Evolutionary conservation across 2,888 invertebrate species (phyloP).

Genomic region (Malthinus flaveolus): DNA sequence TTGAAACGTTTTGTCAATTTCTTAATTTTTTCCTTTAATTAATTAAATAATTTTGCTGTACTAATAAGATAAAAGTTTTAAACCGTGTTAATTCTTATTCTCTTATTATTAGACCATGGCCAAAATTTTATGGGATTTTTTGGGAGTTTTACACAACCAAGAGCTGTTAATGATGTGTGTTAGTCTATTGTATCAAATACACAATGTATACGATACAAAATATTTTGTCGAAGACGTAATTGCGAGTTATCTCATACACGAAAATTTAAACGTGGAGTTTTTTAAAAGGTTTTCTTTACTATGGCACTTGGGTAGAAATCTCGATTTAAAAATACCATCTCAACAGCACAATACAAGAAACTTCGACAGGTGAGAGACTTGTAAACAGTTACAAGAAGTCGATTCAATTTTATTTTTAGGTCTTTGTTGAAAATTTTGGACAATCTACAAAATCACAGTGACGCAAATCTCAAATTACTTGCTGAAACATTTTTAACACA

Average conservation of each 20-base stretch:
- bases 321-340: constrained; percentile 57
- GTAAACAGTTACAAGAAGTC: neutral
- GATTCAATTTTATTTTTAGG: constrained; percentile 50
- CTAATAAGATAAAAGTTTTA: too few species aligned
- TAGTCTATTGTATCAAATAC: constrained; percentile 75
- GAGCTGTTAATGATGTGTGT: constrained; percentile 65
- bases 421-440: constrained; percentile 75
- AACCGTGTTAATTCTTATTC: too few species aligned
- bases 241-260: constrained; percentile 56
- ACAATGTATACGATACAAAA: constrained; percentile 66
- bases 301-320: constrained; percentile 78
- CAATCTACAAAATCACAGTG: constrained; percentile 62
- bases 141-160: constrained; percentile 61
- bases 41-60: too few species aligned
- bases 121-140: constrained; percentile 71
- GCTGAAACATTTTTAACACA: constrained; percentile 78
- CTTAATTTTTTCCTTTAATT: too few species aligned
- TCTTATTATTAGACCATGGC: constrained; percentile 60
- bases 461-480: constrained; percentile 63
- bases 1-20: too few species aligned
- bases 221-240: constrained; percentile 72
- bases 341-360: constrained; percentile 55
- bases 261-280: constrained; percentile 59
- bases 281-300: constrained; percentile 68
- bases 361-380: constrained; percentile 62